Conservation (phyloP, 2,113 vertebrate species). For the Ceyx margarethae region DNA sequence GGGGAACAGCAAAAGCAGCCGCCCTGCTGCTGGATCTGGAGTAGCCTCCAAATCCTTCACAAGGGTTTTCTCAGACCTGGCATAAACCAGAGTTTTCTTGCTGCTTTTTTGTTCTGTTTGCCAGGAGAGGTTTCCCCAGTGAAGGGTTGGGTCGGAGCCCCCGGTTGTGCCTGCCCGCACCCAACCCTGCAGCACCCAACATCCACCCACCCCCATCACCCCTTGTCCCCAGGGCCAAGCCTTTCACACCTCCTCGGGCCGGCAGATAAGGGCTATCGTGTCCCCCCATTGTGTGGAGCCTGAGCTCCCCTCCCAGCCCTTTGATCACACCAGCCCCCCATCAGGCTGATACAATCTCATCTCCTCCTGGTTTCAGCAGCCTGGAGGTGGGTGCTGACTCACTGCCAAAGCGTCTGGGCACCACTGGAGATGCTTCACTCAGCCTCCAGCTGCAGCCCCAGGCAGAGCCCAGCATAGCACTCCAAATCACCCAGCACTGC, state of each 20-base stretch:
- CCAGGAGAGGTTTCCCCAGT: neutral
- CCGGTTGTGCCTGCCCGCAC: neutral
- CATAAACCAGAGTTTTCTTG: neutral
- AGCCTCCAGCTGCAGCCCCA: neutral
- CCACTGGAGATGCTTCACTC: neutral
- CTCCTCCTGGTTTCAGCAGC: constrained; percentile 32
- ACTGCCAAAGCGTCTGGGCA: neutral
- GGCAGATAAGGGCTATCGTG: constrained; percentile 42
- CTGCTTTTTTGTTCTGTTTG: neutral
- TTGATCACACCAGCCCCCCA: constrained; percentile 42
- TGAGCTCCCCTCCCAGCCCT: neutral
- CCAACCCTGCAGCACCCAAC: neutral
- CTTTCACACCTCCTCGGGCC: constrained; percentile 1
- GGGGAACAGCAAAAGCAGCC: neutral
- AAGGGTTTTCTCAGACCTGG: neutral
- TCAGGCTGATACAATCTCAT: constrained; percentile 45
- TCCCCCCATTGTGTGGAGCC: constrained; percentile 34
- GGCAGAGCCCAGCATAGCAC: neutral
- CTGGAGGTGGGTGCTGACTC: constrained; percentile 41
- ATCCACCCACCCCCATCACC: neutral
- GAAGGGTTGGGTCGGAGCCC: neutral
- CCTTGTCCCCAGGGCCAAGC: neutral
- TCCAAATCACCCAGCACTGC: neutral
- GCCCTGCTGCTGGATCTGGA: neutral
- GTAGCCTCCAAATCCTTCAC: neutral